These are phyloP conservation scores for Enteromius mattozi DNA, from an alignment of 2,797 vertebrate species.

Conservation along the genomic window DNA sequence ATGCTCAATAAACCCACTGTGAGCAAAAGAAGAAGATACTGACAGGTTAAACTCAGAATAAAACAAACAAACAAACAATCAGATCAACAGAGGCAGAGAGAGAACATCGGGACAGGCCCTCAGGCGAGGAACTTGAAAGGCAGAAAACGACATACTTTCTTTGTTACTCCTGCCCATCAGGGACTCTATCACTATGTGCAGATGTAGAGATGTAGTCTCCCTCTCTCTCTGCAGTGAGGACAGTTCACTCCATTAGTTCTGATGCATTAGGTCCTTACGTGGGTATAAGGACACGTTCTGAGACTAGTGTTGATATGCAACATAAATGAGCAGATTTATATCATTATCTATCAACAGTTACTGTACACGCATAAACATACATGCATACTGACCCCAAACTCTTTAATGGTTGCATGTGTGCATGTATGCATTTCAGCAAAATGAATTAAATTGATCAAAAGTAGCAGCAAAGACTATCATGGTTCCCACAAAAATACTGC, in stretches of 20 bases:
- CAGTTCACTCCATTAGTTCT: constrained; percentile 5
- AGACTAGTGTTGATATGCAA: background rate
- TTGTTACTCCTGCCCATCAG: constrained; percentile 43
- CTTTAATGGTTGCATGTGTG: too few species aligned
- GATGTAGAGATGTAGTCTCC: constrained; percentile 20
- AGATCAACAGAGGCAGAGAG: constrained; percentile 34
- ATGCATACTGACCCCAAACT: background rate
- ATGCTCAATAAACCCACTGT: constrained; percentile 20
- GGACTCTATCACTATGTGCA: constrained; percentile 7
- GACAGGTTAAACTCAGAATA: constrained; percentile 42
- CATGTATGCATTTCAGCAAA: background rate
- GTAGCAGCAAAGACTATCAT: background rate
- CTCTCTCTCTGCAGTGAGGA: background rate
- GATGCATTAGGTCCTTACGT: background rate
- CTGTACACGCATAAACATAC: background rate
- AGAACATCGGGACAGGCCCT: constrained; percentile 54
- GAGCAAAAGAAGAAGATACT: constrained; percentile 33
- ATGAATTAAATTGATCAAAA: background rate
- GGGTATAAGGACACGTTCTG: background rate
- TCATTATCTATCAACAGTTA: background rate
- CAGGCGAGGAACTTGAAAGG: constrained; percentile 49
- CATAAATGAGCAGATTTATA: constrained; percentile 1
- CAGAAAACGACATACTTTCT: constrained; percentile 42
- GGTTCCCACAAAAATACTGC: background rate
- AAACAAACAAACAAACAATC: constrained; percentile 42